Percentiles rank a stretch among this genome's conserved stretches.
phyloP scores from a whole-genome alignment of 2,888 invertebrate species.

The Sminthurides aquaticus region DNA sequence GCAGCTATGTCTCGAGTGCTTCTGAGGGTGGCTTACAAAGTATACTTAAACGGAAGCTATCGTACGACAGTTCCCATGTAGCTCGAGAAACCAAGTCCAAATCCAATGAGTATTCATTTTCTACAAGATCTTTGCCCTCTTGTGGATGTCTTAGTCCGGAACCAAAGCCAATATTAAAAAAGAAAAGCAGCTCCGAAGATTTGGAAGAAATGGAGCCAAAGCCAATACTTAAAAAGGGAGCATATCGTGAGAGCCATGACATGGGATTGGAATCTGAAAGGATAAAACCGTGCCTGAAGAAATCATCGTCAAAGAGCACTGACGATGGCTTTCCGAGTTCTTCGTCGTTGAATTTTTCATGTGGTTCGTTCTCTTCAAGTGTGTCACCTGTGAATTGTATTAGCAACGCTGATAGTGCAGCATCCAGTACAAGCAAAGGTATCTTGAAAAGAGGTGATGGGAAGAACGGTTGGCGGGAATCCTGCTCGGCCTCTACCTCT shows the following conservation, averaged over 20 bases:
- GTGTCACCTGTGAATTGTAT: slow-evolving; percentile 4
- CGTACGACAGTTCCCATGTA: slow-evolving; percentile 28
- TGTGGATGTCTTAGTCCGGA: slow-evolving; percentile 34
- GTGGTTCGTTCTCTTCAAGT: slow-evolving; percentile 11
- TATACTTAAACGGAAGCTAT: slow-evolving; percentile 31
- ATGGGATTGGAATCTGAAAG: slow-evolving; percentile 21
- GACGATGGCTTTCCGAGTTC: slow-evolving; percentile 19
- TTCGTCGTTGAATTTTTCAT: slow-evolving; percentile 5
- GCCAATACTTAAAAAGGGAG: slow-evolving; percentile 36
- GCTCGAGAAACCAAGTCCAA: slow-evolving; percentile 18
- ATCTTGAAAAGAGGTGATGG: slow-evolving; percentile 27
- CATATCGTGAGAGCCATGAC: slow-evolving; percentile 18
- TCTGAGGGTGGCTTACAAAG: slow-evolving; percentile 29
- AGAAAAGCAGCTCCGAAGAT: slow-evolving; percentile 39
- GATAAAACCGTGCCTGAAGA: slow-evolving; percentile 38
- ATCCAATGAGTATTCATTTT: slow-evolving; percentile 27
- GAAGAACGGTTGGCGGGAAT: slow-evolving; percentile 22
- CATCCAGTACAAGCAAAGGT: slow-evolving; percentile 18
- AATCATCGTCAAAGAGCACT: slow-evolving; percentile 26
- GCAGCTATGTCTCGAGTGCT: slow-evolving; percentile 17
- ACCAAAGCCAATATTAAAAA: slow-evolving; percentile 39
- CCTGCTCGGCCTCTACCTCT: slow-evolving; percentile 17
- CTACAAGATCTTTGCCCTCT: slow-evolving; percentile 28
- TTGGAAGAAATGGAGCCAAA: slow-evolving; percentile 38
- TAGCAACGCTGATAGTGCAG: slow-evolving; percentile 1